Percentiles rank a stretch among this genome's conserved stretches.
These are phyloP conservation scores for Muscicapa striata DNA, from an alignment of 2,797 vertebrate species.

Conservation along the genomic window DNA sequence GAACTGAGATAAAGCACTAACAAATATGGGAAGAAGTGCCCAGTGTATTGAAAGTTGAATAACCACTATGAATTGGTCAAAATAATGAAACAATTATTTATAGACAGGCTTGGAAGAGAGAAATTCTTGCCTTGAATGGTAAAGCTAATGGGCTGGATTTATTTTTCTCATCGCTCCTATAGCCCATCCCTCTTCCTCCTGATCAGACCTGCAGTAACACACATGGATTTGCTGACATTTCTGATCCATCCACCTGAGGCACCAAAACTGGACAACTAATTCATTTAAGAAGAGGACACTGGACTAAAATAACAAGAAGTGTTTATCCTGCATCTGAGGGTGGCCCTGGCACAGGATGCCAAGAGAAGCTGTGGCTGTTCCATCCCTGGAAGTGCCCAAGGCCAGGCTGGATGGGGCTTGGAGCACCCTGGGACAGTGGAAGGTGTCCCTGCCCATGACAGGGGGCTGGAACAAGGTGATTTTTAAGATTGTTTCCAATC, in stretches of 20 bases:
- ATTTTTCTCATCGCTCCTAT: neutral
- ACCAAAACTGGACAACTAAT: neutral
- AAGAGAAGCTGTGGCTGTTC: neutral
- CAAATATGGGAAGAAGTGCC: neutral
- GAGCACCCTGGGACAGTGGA: rapidly evolving
- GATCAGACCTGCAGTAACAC: neutral
- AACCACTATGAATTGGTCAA: neutral
- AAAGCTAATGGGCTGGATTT: neutral
- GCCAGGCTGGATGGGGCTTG: rapidly evolving
- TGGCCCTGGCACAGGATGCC: neutral
- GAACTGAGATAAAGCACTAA: neutral
- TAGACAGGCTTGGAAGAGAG: neutral
- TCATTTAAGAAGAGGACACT: neutral
- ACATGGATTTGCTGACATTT: neutral
- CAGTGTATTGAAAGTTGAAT: neutral
- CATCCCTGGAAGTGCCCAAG: neutral
- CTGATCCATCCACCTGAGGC: neutral
- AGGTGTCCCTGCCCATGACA: neutral
- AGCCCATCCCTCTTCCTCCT: neutral
- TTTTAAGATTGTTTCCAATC: neutral
- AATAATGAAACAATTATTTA: neutral
- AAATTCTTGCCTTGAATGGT: neutral
- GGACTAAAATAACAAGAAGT: neutral
- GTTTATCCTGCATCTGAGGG: neutral
- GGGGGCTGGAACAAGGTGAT: neutral